Evolutionary conservation across 2,797 vertebrate genomes (phyloP), one percentile per base, ranked within the genome.

Genomic region (Macropus fuliginosus): DNA sequence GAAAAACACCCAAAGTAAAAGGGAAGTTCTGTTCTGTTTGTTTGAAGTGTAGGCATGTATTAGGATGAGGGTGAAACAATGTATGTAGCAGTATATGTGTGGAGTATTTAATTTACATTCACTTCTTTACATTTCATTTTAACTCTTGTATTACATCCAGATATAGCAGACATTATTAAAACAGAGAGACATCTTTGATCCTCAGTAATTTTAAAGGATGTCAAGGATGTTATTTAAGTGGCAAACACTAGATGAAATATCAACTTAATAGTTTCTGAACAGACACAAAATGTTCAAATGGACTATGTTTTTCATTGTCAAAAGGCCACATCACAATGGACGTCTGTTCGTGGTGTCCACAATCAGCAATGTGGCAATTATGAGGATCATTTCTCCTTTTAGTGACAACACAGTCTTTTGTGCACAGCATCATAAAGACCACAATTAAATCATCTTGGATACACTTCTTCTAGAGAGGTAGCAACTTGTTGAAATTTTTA

Each of bases 251-350:
- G 66, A 81, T n/a, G 40, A 81, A 81, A 21, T 40, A 81, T 46
- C 66, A 81, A 81, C 66, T 81, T 81, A 46, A 81, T 40, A 81
- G n/a, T 81, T 81, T 81, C 66, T 81, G 66, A 81, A 81, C 21
- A 81, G n/a, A 81, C 6, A 81, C 13, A 18, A 40, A 81, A 81
- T 81, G n/a, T 81, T 81, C 66, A 40, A 40, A 46, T 81, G 66
- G 66, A 46, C 66, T 81, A 18, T 40, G n/a, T 24, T 24, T 81
- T 40, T 81, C 66, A 40, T 81, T 81, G n/a, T 81, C 18, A 10
- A 81, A 81, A 81, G 16, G 66, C 66, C 66, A 81, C 66, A 81
- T 81, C n/a, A 81, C 66, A 81, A 81, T 81, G n/a, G 66, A 81
- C 66, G 24, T 81, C 66, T 81, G n/a, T 74, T 74, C 6, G 21